Conservation (phyloP, 1,140 invertebrate genomes). For the Fopius arisanus region DNA sequence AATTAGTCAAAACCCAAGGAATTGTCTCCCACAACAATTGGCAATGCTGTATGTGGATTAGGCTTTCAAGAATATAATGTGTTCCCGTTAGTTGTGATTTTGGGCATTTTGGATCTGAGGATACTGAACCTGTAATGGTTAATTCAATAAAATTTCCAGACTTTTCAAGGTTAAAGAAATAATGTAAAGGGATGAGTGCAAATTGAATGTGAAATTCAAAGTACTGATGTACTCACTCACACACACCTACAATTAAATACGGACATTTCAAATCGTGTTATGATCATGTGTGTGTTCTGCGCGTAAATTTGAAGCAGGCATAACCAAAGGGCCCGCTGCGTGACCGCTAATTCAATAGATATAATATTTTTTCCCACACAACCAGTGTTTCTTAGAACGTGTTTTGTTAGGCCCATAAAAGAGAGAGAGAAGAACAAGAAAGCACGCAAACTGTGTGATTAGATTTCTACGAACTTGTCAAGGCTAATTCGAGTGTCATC, state of each 20-base stretch:
- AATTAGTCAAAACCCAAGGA: too few relatives aligned
- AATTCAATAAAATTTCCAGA: too few relatives aligned
- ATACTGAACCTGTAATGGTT: too few relatives aligned
- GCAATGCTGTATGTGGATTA: too few relatives aligned
- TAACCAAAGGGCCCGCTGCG: background rate
- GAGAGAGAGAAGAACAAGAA: too few relatives aligned
- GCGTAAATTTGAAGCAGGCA: background rate
- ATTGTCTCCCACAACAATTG: too few relatives aligned
- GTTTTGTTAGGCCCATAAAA: background rate
- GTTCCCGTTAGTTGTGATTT: too few relatives aligned
- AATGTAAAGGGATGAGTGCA: background rate
- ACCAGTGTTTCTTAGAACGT: background rate
- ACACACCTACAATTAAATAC: background rate
- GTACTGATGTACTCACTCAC: background rate
- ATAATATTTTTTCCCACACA: constrained; percentile 11
- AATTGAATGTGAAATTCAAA: background rate
- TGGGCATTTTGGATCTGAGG: background rate
- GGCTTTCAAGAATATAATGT: too few relatives aligned
- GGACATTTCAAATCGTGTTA: background rate
- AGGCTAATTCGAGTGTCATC: background rate
- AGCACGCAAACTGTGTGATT: background rate
- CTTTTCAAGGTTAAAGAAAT: background rate
- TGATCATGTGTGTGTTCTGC: background rate
- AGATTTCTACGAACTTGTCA: background rate
- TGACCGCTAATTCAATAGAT: constrained; percentile 3